Conservation (phyloP, 2,888 invertebrate species). For the Papilio protenor region DNA sequence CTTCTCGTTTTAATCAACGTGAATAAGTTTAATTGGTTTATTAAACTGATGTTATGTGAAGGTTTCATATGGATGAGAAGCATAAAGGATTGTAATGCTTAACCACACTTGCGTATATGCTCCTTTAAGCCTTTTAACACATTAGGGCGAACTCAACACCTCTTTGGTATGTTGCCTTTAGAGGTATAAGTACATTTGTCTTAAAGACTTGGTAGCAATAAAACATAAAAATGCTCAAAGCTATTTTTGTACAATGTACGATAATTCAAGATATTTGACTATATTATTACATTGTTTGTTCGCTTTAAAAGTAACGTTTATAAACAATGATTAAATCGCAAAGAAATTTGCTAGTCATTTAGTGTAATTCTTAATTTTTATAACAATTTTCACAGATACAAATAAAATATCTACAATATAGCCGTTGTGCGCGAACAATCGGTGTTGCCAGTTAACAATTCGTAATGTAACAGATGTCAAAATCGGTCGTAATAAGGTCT, state of each 20-base stretch:
- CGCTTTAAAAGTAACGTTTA: neutral
- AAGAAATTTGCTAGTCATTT: neutral
- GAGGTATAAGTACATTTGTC: neutral
- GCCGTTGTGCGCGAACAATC: constrained; percentile 36
- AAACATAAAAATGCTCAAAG: neutral
- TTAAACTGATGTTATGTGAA: neutral
- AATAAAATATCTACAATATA: neutral
- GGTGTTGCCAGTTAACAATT: constrained; percentile 41
- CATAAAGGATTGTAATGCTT: neutral
- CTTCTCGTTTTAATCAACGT: too few relatives aligned
- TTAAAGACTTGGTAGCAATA: neutral
- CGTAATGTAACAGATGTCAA: constrained; percentile 48
- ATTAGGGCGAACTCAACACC: neutral
- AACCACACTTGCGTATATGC: neutral
- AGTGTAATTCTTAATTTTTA: neutral
- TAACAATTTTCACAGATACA: neutral
- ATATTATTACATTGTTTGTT: constrained; percentile 6
- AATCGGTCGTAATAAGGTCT: constrained; percentile 44
- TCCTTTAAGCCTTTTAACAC: neutral
- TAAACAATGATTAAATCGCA: neutral
- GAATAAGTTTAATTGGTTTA: neutral
- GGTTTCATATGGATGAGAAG: neutral
- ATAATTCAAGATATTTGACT: neutral
- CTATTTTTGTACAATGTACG: neutral
- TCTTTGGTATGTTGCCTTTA: neutral